Percentiles rank a stretch among this genome's conserved stretches.
Conservation (phyloP, 1,140 invertebrate species). For the Armadillidium nasatum region DNA sequence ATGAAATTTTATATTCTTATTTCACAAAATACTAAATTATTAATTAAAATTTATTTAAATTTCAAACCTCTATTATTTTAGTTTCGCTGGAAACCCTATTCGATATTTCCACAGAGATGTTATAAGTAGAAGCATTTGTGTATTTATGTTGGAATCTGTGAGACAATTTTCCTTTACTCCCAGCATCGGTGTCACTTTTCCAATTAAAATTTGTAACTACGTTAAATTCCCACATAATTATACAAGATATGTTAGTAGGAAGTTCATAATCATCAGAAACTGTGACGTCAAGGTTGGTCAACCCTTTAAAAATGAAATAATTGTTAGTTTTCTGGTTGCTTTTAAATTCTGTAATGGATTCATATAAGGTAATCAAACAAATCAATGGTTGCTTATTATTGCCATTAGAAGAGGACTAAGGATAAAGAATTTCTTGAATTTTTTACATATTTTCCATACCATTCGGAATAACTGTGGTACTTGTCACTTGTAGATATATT, state of each 20-base stretch:
- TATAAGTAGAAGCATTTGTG: not conserved
- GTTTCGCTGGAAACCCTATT: not conserved
- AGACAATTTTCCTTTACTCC: not conserved
- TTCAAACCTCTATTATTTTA: not conserved
- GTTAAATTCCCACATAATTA: not conserved
- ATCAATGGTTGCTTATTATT: too few relatives aligned
- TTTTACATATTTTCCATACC: not conserved
- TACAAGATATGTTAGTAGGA: not conserved
- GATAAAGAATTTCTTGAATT: too few relatives aligned
- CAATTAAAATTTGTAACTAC: not conserved
- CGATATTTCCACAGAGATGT: not conserved
- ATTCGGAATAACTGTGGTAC: not conserved
- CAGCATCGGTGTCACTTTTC: not conserved
- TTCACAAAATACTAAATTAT: too few relatives aligned
- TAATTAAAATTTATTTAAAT: not conserved
- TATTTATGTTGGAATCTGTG: not conserved
- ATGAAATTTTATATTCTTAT: too few relatives aligned
- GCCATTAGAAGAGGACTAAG: too few relatives aligned
- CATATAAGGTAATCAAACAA: too few relatives aligned
- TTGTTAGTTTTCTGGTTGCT: too few relatives aligned
- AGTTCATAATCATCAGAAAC: not conserved
- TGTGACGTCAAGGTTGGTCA: not conserved
- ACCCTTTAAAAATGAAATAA: not conserved
- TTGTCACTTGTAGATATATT: not conserved
- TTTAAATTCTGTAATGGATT: too few relatives aligned